Conservation (phyloP, 2,113 vertebrate species). For the Patagioenas fasciata region DNA sequence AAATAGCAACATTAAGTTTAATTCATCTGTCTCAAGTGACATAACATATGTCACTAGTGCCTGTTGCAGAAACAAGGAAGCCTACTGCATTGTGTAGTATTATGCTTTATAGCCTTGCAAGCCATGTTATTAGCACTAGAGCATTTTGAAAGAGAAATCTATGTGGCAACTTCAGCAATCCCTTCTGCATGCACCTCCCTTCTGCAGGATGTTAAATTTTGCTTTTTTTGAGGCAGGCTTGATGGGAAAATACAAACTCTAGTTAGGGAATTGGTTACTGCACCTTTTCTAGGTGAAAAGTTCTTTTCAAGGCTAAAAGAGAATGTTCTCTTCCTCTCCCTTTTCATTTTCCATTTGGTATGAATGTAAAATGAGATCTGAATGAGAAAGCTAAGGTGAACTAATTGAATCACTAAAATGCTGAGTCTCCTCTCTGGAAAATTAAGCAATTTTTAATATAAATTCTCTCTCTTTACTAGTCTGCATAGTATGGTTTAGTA, state of each 20-base stretch:
- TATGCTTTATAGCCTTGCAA: neutral
- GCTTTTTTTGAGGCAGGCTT: neutral
- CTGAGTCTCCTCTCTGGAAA: neutral
- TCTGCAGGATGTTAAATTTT: neutral
- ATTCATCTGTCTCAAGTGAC: conserved; percentile 63
- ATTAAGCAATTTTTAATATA: neutral
- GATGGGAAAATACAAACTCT: neutral
- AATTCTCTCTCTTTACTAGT: neutral
- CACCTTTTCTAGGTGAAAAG: neutral
- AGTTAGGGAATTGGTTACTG: neutral
- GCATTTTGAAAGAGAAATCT: neutral
- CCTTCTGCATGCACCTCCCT: neutral
- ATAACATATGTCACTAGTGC: conserved; percentile 48
- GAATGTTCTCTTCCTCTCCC: neutral
- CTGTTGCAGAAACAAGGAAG: conserved; percentile 5
- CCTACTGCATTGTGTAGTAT: neutral
- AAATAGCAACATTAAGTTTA: conserved; percentile 57
- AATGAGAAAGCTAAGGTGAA: neutral
- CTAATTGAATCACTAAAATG: neutral
- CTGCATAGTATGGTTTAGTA: neutral
- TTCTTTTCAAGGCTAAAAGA: neutral
- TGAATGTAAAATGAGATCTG: neutral
- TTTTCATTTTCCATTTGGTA: neutral
- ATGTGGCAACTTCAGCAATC: neutral
- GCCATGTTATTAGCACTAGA: neutral